phyloP scores from a whole-genome alignment of 2,113 vertebrate genomes.

The Penelope pileata region DNA sequence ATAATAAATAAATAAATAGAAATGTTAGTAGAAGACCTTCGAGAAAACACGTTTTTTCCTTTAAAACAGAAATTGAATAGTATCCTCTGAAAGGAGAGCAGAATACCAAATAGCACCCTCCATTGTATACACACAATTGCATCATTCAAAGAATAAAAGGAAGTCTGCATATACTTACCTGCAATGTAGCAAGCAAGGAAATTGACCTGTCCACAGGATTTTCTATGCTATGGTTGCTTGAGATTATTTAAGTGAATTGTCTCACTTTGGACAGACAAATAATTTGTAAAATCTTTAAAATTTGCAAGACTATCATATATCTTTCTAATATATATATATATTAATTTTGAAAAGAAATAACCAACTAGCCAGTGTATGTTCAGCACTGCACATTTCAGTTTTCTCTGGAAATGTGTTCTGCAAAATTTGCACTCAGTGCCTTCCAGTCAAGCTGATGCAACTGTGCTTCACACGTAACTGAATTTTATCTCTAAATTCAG shows the following conservation, averaged over 20 bases:
- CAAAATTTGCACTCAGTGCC: neutral
- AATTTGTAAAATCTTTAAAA: neutral
- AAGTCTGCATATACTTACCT: neutral
- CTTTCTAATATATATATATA: neutral
- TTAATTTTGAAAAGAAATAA: neutral
- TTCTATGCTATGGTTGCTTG: neutral
- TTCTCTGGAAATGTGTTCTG: neutral
- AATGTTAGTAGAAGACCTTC: neutral
- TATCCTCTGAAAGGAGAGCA: neutral
- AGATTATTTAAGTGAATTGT: neutral
- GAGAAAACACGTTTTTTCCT: neutral
- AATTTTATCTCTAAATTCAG: neutral
- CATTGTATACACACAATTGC: neutral
- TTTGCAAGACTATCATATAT: neutral
- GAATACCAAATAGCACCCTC: neutral
- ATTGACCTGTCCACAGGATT: neutral
- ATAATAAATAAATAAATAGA: neutral
- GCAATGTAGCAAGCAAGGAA: neutral
- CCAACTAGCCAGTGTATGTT: rapidly evolving
- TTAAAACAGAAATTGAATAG: neutral
- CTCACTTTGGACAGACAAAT: neutral
- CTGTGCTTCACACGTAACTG: neutral
- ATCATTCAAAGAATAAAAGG: neutral
- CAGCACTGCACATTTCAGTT: neutral
- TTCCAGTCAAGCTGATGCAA: neutral